Evolutionary conservation across 1,140 invertebrate genomes (phyloP), one percentile per base, ranked within the genome.

Genomic region (Eufriesea mexicana): DNA sequence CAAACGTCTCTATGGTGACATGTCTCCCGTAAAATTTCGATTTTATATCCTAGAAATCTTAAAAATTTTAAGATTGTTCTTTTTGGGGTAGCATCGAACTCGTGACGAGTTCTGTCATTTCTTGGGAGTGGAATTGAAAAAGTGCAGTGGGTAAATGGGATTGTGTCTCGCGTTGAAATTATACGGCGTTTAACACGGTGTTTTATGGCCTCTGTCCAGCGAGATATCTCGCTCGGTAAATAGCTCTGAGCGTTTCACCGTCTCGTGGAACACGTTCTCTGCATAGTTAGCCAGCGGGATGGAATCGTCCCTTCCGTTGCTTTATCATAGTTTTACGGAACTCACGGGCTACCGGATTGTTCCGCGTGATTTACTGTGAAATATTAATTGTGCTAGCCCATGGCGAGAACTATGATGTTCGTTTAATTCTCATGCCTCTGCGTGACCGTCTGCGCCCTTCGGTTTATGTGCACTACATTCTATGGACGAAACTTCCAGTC

Each of bases 261-360:
- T 71, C 45, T 73, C 70, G 20, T 35, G 57, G 45, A 66, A 55
- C 72, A 67, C 61, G 72, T 81, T 81, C 79, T n/a, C 35, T 20
- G 80, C 72, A 78, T 83, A 83, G 80, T 81, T 75, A 49, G n/a
- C 62, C 18, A 23, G 28, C 28, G 70, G 72, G 67, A 66, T 35
- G 72, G 51, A 47, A 73, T 62, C 23, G n/a, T 62, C 28, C 25
- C n/a, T 49, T 47, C 49, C 20, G 23, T 16, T 9, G 47, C 18
- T 75, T 42, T 57, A 45, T 75, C 70, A 75, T 47, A 81, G 51
- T 75, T 75, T 75, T 73, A 47, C 20, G 28, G 55, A 81, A 79
- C 77, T 79, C 42, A 6, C 20, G 23, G 10, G 28, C 49, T 54
- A 20, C 16, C 16, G n/a, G 49, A 55, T 42, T 54, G 23, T 77